phyloP scores from a whole-genome alignment of 2,113 vertebrate genomes.

The Cariama cristata region DNA sequence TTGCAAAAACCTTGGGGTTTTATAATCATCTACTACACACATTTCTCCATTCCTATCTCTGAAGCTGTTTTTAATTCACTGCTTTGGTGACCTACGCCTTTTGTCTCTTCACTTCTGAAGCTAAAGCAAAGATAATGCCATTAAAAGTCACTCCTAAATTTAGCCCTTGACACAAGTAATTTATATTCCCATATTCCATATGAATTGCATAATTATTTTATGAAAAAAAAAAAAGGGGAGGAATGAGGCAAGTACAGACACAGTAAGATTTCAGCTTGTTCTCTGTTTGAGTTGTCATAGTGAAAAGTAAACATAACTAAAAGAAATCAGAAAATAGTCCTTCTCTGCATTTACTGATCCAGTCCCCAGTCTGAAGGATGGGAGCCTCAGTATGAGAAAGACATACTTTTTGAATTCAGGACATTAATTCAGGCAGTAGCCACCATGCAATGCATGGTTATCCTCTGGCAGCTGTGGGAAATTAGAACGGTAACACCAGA shows the following conservation, averaged over 20 bases:
- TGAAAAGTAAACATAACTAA: constrained; percentile 4
- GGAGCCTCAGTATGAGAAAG: not conserved
- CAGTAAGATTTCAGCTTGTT: not conserved
- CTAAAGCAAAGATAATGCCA: not conserved
- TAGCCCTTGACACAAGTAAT: not conserved
- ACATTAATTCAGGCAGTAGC: not conserved
- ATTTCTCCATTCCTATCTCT: not conserved
- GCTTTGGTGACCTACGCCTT: not conserved
- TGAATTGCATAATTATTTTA: not conserved
- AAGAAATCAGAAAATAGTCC: not conserved
- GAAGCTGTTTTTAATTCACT: not conserved
- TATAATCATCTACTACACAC: not conserved
- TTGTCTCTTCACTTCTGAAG: not conserved
- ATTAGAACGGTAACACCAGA: rapidly evolving
- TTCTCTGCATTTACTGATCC: not conserved
- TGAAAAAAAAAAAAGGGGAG: not conserved
- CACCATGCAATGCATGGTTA: not conserved
- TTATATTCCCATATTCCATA: not conserved
- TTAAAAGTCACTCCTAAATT: not conserved
- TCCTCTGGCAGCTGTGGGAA: not conserved
- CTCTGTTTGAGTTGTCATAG: constrained; percentile 19
- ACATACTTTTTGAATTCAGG: not conserved
- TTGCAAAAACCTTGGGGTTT: not conserved
- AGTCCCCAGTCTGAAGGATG: not conserved
- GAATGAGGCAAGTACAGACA: not conserved